Base-by-base conservation (phyloP, 2,888 invertebrate genomes). In the Lepidocyrtoides sp. region DNA sequence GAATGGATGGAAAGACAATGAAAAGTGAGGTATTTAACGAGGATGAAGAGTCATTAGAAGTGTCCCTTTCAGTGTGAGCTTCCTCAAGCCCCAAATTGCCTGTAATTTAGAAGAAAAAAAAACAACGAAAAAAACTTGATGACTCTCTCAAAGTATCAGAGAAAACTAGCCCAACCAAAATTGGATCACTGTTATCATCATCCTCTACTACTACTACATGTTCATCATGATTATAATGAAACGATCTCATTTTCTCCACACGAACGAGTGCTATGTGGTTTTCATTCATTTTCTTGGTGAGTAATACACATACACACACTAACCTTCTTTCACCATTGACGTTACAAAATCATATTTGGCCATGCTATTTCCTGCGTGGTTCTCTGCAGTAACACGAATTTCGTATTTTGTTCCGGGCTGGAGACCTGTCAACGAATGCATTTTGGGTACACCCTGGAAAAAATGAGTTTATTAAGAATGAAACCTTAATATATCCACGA, bases 281-380 rank as follows among this genome's bases (percentile, higher is more conserved):
- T 14, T 44, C 44, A 44, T 44, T 44, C 14, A 44, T 44, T 44
- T n/a, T n/a, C 44, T 44, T 1, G 1, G 44, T 44, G 44, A 12
- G 44, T 44, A 14, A 44, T 44, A 12, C 12, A 23, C 14, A 75
- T 12, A 44, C 69, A 69, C 75, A 60, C 81, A 85, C 85, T 48
- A 36, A 90, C 90, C 90, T 90, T 90, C 90, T 85, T 90, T 90
- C 0, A 85, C 95, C 5, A 97, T 97, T 92, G 98, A 96, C 0
- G 98, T 98, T 36, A 98, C 97, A 95, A 98, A 97, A 95, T 98
- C 98, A 95, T 98, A 98, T 12, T 97, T 96, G 0, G 98, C 98
- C 72, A 97, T 96, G 0, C 97, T 97, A 92, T 97, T 97, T 0
- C 98, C 98, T 0, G 98, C 98, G 95, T 98, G 98, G 95, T 98